These are phyloP conservation scores for Acleris holmiana DNA, from an alignment of 2,888 invertebrate species.

Conservation along the genomic window DNA sequence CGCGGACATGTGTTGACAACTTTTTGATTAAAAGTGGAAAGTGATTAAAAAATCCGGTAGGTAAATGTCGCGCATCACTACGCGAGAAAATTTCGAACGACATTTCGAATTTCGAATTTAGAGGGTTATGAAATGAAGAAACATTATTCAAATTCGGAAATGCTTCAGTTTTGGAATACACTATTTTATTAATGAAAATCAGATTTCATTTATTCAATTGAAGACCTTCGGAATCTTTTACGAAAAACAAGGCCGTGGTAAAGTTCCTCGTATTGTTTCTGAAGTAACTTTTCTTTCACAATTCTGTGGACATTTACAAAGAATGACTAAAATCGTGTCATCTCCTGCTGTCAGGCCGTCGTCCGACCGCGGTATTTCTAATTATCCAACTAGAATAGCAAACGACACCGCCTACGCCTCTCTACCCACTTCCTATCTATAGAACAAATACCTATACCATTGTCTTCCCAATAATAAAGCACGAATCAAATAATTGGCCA, in stretches of 20 bases:
- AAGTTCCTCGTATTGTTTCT: neutral
- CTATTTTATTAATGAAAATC: no score
- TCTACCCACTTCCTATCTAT: conserved; percentile 28
- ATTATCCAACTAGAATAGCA: conserved; percentile 32
- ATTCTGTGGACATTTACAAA: neutral
- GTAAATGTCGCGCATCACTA: conserved; percentile 35
- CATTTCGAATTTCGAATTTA: conserved; percentile 13
- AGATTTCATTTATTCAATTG: neutral
- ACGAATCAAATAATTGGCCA: conserved; percentile 80
- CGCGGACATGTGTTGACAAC: conserved; percentile 69
- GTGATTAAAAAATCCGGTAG: conserved; percentile 45
- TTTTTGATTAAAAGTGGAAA: conserved; percentile 55
- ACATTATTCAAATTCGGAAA: no score
- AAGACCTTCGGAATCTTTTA: neutral
- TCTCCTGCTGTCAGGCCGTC: conserved; percentile 21
- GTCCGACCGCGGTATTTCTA: conserved; percentile 27
- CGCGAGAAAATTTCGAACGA: conserved; percentile 19
- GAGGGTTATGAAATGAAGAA: neutral
- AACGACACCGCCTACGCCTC: conserved; percentile 28
- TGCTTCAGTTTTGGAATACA: no score
- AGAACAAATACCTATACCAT: conserved; percentile 59
- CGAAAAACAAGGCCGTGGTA: neutral
- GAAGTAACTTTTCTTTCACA: neutral
- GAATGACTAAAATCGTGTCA: conserved; percentile 7
- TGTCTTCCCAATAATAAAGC: conserved; percentile 78